A percentile compares a stretch with the other conserved stretches of the same genome.
Conservation (phyloP, 2,797 vertebrate genomes). For the Rhynchonycteris naso region DNA sequence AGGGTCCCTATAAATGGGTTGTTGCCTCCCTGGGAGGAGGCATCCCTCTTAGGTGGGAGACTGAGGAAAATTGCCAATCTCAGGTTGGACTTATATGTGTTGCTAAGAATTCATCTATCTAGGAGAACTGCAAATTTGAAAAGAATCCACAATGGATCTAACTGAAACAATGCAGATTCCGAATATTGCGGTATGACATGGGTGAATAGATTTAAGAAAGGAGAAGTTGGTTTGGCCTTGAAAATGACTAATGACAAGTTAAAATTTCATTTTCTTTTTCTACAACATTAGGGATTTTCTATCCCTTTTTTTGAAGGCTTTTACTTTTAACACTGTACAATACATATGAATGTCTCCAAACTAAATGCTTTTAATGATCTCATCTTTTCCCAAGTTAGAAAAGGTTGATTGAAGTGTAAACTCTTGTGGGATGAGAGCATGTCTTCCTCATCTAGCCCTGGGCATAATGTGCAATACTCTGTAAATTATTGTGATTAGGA, state of each 20-base stretch:
- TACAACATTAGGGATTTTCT: background rate
- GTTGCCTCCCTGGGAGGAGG: background rate
- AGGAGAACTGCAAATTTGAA: background rate
- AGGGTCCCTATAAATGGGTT: background rate
- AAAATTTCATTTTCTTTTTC: constrained; percentile 11
- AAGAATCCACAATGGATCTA: background rate
- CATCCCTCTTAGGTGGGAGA: background rate
- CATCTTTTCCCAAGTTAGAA: background rate
- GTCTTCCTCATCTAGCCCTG: background rate
- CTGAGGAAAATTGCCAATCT: background rate
- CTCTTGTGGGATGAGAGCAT: background rate
- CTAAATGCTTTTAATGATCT: constrained; percentile 4
- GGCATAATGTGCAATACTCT: background rate
- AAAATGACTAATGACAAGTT: background rate
- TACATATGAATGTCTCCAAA: background rate
- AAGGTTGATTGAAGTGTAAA: background rate
- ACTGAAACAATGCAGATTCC: background rate
- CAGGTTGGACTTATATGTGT: background rate
- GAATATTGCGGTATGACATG: background rate
- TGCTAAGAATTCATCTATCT: background rate
- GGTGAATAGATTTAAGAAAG: background rate
- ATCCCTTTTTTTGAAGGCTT: background rate
- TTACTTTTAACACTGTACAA: background rate
- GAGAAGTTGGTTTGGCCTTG: background rate
- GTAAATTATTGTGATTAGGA: background rate